Evolutionary conservation across 1,140 invertebrate genomes (phyloP).

Genomic region (Formica selysi): DNA sequence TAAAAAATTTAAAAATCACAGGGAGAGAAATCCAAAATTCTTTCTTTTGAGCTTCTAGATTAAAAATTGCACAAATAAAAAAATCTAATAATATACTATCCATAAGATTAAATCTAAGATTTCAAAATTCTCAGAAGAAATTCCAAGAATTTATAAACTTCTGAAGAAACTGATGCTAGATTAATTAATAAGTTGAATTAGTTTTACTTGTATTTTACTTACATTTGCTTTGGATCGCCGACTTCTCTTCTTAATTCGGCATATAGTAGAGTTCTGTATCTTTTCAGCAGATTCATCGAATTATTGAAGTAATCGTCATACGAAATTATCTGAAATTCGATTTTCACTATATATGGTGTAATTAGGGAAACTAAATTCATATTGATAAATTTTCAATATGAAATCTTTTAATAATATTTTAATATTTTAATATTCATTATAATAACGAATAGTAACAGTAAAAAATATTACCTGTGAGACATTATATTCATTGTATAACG

Average conservation of each 20-base stretch:
- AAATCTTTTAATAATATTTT: conserved; percentile 16
- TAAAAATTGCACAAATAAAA: neutral
- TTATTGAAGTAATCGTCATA: conserved; percentile 74
- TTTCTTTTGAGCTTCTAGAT: neutral
- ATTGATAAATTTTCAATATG: neutral
- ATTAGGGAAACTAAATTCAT: neutral
- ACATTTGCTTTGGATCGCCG: conserved; percentile 70
- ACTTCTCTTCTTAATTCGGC: conserved; percentile 50
- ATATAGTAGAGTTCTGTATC: conserved; percentile 72
- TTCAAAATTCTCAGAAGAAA: neutral
- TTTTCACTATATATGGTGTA: neutral
- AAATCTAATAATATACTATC: conserved; percentile 5
- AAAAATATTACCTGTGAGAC: conserved; percentile 30
- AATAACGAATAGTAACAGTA: neutral
- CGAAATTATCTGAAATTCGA: conserved; percentile 65
- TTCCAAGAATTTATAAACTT: neutral
- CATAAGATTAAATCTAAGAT: neutral
- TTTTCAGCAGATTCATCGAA: conserved; percentile 69
- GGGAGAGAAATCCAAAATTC: neutral
- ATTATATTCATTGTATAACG: conserved; percentile 40
- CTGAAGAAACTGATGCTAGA: neutral
- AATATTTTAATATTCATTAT: neutral
- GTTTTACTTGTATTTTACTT: conserved; percentile 56
- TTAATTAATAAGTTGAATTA: conserved; percentile 1
- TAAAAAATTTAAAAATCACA: neutral